Evolutionary conservation across 2,113 vertebrate genomes (phyloP).

Genomic region (Prinia subflava): DNA sequence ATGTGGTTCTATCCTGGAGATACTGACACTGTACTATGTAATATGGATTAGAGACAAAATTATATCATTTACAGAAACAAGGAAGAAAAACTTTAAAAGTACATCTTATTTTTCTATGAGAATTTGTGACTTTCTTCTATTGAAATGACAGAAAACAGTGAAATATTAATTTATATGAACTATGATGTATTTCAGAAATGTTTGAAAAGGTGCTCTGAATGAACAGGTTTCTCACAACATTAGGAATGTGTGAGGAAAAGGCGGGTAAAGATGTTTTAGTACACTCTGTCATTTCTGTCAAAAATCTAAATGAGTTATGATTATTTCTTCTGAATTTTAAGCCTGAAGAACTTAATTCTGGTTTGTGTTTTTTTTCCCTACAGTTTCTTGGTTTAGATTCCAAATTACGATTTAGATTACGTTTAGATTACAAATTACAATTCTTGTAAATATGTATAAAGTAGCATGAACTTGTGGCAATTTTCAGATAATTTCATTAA

Average conservation of each 20-base stretch:
- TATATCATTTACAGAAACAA: neutral
- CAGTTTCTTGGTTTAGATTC: neutral
- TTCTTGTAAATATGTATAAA: neutral
- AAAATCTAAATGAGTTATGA: neutral
- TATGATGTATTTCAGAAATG: neutral
- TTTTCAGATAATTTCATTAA: neutral
- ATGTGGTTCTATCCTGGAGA: neutral
- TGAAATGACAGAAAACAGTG: neutral
- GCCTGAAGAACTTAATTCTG: neutral
- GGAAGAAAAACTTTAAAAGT: neutral
- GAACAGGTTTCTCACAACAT: neutral
- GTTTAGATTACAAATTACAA: too few relatives aligned
- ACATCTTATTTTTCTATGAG: neutral
- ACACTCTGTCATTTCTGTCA: neutral
- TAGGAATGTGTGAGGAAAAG: neutral
- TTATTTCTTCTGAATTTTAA: neutral
- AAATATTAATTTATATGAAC: neutral
- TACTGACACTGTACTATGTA: neutral
- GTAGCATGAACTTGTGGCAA: neutral
- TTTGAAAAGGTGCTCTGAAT: neutral
- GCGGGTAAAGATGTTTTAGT: neutral
- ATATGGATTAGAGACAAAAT: neutral
- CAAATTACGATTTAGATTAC: too few relatives aligned
- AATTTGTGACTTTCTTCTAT: neutral
- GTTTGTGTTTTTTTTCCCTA: rapidly evolving